Base-by-base conservation (phyloP, 37 sponge, comb jelly and placozoan genomes). In the Corticium candelabrum region DNA sequence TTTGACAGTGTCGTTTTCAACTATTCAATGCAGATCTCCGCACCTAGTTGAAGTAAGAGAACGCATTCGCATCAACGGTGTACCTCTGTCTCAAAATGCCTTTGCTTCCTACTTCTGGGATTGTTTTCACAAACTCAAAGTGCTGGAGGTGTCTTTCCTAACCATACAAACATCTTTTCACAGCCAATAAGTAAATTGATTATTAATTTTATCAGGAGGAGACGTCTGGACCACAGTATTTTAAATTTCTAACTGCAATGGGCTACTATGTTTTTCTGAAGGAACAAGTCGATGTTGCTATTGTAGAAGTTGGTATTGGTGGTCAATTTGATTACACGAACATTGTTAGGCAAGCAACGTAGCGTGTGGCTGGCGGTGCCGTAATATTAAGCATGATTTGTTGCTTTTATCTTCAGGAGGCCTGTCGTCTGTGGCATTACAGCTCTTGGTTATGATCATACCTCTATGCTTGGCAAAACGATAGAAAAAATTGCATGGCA, bases 241-340 rank as follows among this genome's bases (percentile, higher is more conserved):
- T 91, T 84, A 37, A 76, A 36, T 95, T 91, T 70, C 82, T 95
- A 35, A 95, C 93, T 39, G 31, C 88, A 30, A 85, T 95, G 88
- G 84, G 92, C 1, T 87, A 87, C 69, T 38, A 86, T 57, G 90
- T 91, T 37, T 95, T 95, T 41, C 68, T 95, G 30, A 30, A 81
- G 56, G 92, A 95, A 56, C 88, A 91, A 68, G 94, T 91, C 38
- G 99, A 98, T 79, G 99, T 94, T 56, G 90, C 95, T 37, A 82
- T 98, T 38, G 56, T 98, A 37, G 99, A 98, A 75, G 99, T 98
- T 35, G 99, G 99, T 11, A 89, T 98, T 41, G 99, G 99, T 57
- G 99, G 99, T 21, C 71, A 80, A 40, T 87, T 82, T 40, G 94
- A 94, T 76, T 82, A 84, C 41, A 98, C 99, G 7, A 98, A 98